Conservation (phyloP, 2,797 vertebrate species). For the Acrossocheilus wenchowensis region DNA sequence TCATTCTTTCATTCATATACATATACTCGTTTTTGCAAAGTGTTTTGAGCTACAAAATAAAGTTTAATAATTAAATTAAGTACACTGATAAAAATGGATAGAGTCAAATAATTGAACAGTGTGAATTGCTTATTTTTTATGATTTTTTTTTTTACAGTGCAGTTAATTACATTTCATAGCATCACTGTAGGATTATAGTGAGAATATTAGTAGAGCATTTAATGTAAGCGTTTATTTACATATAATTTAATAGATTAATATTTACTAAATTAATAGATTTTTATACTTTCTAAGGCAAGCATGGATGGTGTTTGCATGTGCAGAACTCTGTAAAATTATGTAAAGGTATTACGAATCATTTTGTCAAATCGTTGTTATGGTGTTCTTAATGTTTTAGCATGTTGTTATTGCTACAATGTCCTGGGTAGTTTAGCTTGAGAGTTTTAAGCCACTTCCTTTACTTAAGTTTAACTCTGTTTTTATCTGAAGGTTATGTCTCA, state of each 20-base stretch:
- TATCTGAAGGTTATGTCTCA: neutral
- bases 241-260: neutral
- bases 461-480: neutral
- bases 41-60: no score
- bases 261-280: neutral
- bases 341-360: neutral
- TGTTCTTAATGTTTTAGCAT: neutral
- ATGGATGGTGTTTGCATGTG: neutral
- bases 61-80: no score
- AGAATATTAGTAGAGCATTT: conserved; percentile 5
- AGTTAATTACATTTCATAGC: neutral
- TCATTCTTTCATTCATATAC: no score
- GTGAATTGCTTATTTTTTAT: no score
- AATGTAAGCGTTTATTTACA: neutral
- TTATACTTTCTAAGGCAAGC: neutral
- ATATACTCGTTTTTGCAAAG: no score
- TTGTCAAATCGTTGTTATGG: neutral
- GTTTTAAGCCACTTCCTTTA: neutral
- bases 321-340: neutral
- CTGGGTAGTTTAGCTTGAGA: neutral
- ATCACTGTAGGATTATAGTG: neutral
- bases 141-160: neutral
- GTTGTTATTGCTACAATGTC: neutral
- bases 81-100: no score
- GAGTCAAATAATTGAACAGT: no score